Evolutionary conservation across 2,888 invertebrate genomes (phyloP), one percentile per base, ranked within the genome.

Genomic region (Orthosia cruda): DNA sequence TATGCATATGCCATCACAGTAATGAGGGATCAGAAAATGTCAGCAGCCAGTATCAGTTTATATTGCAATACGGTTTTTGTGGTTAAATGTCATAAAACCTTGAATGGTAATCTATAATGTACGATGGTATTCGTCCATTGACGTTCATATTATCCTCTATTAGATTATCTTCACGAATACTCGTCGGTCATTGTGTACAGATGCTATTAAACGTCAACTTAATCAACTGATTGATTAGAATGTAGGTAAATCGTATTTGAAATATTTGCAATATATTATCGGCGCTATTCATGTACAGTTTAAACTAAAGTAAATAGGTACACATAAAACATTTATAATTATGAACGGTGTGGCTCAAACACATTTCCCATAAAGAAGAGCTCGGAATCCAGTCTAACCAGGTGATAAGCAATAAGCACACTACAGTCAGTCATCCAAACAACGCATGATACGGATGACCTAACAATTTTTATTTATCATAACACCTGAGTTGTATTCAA

Each of bases 381-480:
- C 13, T 52, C 26, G 23, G n/a, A 57, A 82, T 82, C 58, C 52
- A 71, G 63, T 47, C n/a, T 49, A 20, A 82, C 62, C 57, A 70
- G 77, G 40, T 66, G 50, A 18, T 45, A 62, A 63, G 47, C 54
- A 73, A 66, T 62, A 70, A 83, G 55, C 55, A 49, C 13, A 71
- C 66, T 63, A 55, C 15, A 55, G 71, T 68, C 15, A 55, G 71
- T 68, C 62, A 70, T 63, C 59, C 70, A 64, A 80, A 81, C 71
- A 76, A 81, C 62, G 62, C 52, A 70, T 74, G 77, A 85, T 86
- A 74, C 55, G 73, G 73, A 75, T 81, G 71, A 76, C 59, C 70
- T 71, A 78, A 82, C 79, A 84, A 40, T 73, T 74, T 49, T 59
- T 66, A 71, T 82, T 82, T 78, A 73, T 63, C 67, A 74, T 85